These are phyloP conservation scores for Hypsopygia costalis DNA, from an alignment of 2,888 invertebrate species.

Conservation along the genomic window DNA sequence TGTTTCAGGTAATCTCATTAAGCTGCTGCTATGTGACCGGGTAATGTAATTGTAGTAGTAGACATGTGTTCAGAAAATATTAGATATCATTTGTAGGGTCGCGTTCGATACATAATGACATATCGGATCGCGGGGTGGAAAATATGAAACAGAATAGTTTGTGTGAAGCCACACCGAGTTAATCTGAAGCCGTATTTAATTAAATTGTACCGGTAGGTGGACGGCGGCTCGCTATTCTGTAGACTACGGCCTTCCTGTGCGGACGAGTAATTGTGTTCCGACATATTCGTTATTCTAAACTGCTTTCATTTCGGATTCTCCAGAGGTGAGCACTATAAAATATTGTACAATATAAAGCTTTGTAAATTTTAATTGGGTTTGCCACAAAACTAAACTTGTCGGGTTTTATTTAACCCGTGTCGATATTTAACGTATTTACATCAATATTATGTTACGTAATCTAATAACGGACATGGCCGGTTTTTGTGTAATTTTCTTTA, in stretches of 20 bases:
- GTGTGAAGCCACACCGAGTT: slow-evolving; percentile 68
- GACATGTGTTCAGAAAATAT: slow-evolving; percentile 2
- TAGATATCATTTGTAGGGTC: too few species aligned
- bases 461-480: too few species aligned
- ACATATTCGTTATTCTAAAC: slow-evolving; percentile 1
- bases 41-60: background rate
- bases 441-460: too few species aligned
- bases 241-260: slow-evolving; percentile 41
- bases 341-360: background rate
- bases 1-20: slow-evolving; percentile 68
- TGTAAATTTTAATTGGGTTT: background rate
- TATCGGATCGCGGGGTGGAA: slow-evolving; percentile 38
- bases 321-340: slow-evolving; percentile 16
- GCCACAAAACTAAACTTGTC: background rate
- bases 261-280: slow-evolving; percentile 35
- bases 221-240: slow-evolving; percentile 53
- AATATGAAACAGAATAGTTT: slow-evolving; percentile 72
- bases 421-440: too few species aligned
- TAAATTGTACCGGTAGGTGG: slow-evolving; percentile 69
- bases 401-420: too few species aligned
- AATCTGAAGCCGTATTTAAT: slow-evolving; percentile 80
- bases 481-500: too few species aligned
- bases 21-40: slow-evolving; percentile 23
- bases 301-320: slow-evolving; percentile 11
- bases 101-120: slow-evolving; percentile 6